phyloP scores from a whole-genome alignment of 1,140 invertebrate genomes.

The Phthorimaea operculella region DNA sequence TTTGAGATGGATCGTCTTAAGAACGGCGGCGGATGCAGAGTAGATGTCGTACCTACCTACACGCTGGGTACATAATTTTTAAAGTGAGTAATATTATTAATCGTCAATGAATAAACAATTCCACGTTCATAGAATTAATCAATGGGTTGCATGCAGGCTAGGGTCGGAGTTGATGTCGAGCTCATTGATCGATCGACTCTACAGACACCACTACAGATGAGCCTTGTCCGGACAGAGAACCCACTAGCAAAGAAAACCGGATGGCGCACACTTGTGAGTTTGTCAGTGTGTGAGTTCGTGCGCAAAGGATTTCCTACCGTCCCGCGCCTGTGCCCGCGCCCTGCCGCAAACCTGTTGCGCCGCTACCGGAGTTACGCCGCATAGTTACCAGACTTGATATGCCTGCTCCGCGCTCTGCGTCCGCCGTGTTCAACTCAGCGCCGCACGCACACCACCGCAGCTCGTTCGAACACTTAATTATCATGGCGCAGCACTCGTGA shows the following conservation, averaged over 20 bases:
- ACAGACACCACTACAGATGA: slow-evolving; percentile 42
- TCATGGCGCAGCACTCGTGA: slow-evolving; percentile 51
- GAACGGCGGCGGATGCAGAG: too few relatives aligned
- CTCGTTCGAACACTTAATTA: slow-evolving; percentile 55
- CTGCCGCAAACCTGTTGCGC: slow-evolving; percentile 56
- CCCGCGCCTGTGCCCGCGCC: slow-evolving; percentile 38
- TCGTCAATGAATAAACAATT: slow-evolving; percentile 67
- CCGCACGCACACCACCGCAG: slow-evolving; percentile 35
- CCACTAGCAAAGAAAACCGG: slow-evolving; percentile 53
- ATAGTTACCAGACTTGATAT: slow-evolving; percentile 69
- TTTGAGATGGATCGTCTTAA: too few relatives aligned
- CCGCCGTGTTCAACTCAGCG: slow-evolving; percentile 17
- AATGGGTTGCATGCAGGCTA: slow-evolving; percentile 65
- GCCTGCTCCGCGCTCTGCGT: slow-evolving; percentile 36
- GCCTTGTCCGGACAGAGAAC: slow-evolving; percentile 25
- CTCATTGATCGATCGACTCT: slow-evolving; percentile 66
- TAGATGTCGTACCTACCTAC: too few relatives aligned
- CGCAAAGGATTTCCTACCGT: slow-evolving; percentile 62
- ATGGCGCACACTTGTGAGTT: slow-evolving; percentile 44
- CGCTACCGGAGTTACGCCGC: slow-evolving; percentile 65
- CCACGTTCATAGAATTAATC: slow-evolving; percentile 67
- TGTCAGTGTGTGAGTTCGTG: slow-evolving; percentile 44
- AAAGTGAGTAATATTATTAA: slow-evolving; percentile 15
- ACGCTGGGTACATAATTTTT: too few relatives aligned
- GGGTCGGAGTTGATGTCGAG: slow-evolving; percentile 53